Percentiles rank a stretch among this genome's conserved stretches.
Conservation (phyloP, 2,888 invertebrate species). For the Dasypogon diadema region DNA sequence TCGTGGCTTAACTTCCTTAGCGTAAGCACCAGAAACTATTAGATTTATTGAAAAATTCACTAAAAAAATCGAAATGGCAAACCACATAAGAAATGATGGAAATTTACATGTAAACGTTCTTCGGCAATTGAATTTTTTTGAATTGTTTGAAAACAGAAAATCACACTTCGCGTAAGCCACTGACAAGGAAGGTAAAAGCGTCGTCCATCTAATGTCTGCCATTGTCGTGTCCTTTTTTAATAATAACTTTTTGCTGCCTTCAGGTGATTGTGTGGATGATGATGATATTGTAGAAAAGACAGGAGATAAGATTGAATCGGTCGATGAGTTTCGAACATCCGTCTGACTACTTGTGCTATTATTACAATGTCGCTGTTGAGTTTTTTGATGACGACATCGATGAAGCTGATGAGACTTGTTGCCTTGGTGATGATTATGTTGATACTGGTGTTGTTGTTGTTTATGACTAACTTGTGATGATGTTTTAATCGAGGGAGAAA, state of each 20-base stretch:
- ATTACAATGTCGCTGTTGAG: background rate
- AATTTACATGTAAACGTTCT: conserved; percentile 44
- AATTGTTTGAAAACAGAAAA: conserved; percentile 17
- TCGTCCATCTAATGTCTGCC: background rate
- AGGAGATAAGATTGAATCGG: background rate
- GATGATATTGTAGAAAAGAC: background rate
- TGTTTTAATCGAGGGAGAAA: background rate
- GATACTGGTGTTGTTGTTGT: conserved; percentile 23
- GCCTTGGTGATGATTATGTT: background rate
- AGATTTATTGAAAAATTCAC: conserved; percentile 47
- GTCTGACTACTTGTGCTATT: background rate
- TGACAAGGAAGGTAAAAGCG: background rate
- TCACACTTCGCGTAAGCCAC: background rate
- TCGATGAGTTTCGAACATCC: background rate
- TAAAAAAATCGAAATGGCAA: conserved; percentile 45
- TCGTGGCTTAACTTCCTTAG: conserved; percentile 40
- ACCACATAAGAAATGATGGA: conserved; percentile 29
- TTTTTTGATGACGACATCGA: background rate
- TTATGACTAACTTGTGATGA: background rate
- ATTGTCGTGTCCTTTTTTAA: background rate
- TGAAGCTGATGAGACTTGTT: background rate
- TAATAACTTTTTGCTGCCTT: background rate
- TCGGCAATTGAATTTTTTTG: conserved; percentile 23
- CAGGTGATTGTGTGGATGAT: background rate
- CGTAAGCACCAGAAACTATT: conserved; percentile 41